These are phyloP conservation scores for Drosophila nr. medialis DNA, from an alignment of 2,888 invertebrate species.

Conservation along the genomic window DNA sequence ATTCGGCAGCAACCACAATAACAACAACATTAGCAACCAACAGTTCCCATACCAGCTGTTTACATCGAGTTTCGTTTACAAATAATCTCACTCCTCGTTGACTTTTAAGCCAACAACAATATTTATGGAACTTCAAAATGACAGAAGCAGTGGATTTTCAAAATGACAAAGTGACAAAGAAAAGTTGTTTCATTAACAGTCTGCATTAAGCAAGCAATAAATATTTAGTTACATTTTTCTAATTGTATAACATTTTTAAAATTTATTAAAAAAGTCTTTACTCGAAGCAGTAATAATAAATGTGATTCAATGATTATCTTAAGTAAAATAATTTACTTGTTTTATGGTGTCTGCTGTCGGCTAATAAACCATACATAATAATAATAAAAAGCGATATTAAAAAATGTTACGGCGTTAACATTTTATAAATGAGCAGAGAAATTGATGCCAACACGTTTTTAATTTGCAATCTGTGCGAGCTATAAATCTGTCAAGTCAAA, in stretches of 20 bases:
- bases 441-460: slow-evolving; percentile 61
- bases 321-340: background rate
- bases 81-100: slow-evolving; percentile 22
- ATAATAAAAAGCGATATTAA: background rate
- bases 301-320: background rate
- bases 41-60: slow-evolving; percentile 51
- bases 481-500: slow-evolving; percentile 60
- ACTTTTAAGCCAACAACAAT: slow-evolving; percentile 55
- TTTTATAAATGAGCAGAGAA: slow-evolving; percentile 37
- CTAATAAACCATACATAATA: background rate
- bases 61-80: slow-evolving; percentile 39
- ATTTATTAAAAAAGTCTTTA: background rate
- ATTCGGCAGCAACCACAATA: slow-evolving; percentile 31
- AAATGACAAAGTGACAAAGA: background rate
- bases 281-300: background rate
- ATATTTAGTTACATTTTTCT: background rate
- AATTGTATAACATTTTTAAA: background rate
- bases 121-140: slow-evolving; percentile 26
- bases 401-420: slow-evolving; percentile 10
- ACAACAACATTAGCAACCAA: slow-evolving; percentile 29
- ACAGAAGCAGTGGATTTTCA: slow-evolving; percentile 1
- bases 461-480: slow-evolving; percentile 51
- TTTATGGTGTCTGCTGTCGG: background rate
- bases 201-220: background rate
- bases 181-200: background rate